A percentile compares a stretch with the other conserved stretches of the same genome.
phyloP scores from a whole-genome alignment of 1,140 invertebrate species.

The Pachypsylla venusta region DNA sequence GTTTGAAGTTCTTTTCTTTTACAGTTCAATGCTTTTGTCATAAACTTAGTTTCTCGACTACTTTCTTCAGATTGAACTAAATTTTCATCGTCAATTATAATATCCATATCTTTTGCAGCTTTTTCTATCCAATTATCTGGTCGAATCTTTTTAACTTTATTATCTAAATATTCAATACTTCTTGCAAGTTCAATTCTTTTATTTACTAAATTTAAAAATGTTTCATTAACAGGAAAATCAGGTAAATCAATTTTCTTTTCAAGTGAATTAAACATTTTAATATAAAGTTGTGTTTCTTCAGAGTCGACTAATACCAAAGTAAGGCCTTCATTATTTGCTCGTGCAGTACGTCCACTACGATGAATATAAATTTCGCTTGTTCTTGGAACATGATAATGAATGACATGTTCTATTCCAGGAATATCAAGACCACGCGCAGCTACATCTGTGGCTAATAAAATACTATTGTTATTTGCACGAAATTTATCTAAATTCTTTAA shows the following conservation, averaged over 20 bases:
- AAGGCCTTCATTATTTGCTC: constrained; percentile 74
- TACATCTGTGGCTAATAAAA: constrained; percentile 95
- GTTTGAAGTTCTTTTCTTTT: neutral
- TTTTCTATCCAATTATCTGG: constrained; percentile 68
- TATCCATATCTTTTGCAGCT: constrained; percentile 70
- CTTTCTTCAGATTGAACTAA: constrained; percentile 26
- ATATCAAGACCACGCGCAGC: constrained; percentile 95
- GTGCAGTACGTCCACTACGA: constrained; percentile 86
- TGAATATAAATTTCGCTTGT: constrained; percentile 95
- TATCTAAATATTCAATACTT: constrained; percentile 58
- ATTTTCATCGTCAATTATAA: constrained; percentile 62
- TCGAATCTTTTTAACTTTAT: constrained; percentile 47
- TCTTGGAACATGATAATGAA: constrained; percentile 93
- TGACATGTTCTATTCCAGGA: constrained; percentile 80
- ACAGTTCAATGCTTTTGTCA: neutral
- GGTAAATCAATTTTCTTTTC: constrained; percentile 69
- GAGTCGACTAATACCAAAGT: constrained; percentile 86
- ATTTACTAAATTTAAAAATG: constrained; percentile 47
- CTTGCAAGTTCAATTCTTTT: constrained; percentile 58
- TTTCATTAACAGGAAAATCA: constrained; percentile 58
- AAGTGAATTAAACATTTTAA: constrained; percentile 65
- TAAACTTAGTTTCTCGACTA: constrained; percentile 1
- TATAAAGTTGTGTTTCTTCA: constrained; percentile 61
- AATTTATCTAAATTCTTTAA: constrained; percentile 92
- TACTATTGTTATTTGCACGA: constrained; percentile 48